phyloP scores from a whole-genome alignment of 2,113 vertebrate genomes.

The Megatriorchis doriae region DNA sequence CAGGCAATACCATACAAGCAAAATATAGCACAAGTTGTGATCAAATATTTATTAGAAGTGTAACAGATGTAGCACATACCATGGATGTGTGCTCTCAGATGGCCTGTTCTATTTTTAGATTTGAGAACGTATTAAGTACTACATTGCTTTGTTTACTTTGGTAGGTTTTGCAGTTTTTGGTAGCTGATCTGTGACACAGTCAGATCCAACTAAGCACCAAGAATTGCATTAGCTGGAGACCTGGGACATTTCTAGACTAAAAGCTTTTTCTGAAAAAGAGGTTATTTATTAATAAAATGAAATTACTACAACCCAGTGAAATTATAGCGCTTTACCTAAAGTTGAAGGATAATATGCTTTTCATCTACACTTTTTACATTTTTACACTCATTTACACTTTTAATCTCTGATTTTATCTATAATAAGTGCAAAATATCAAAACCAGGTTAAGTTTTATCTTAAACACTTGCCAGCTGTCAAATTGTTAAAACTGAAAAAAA shows the following conservation, averaged over 20 bases:
- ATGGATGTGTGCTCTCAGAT: neutral
- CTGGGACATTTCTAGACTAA: neutral
- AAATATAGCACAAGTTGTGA: neutral
- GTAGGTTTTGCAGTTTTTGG: neutral
- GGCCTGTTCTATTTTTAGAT: neutral
- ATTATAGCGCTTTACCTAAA: neutral
- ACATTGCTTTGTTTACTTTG: neutral
- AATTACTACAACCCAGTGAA: neutral
- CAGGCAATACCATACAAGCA: neutral
- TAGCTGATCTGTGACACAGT: neutral
- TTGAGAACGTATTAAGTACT: neutral
- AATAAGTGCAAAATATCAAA: neutral
- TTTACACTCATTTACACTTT: neutral
- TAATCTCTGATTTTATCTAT: neutral
- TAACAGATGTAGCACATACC: neutral
- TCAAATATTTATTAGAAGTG: conserved; percentile 3
- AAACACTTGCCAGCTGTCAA: neutral
- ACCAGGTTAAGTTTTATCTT: neutral
- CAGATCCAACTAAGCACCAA: neutral
- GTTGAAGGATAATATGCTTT: neutral
- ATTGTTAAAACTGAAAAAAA: neutral
- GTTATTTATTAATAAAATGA: neutral
- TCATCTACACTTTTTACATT: neutral
- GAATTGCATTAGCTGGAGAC: neutral
- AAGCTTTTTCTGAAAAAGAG: neutral